Conservation (phyloP, 2,797 vertebrate species). For the Darevskia mixta region DNA sequence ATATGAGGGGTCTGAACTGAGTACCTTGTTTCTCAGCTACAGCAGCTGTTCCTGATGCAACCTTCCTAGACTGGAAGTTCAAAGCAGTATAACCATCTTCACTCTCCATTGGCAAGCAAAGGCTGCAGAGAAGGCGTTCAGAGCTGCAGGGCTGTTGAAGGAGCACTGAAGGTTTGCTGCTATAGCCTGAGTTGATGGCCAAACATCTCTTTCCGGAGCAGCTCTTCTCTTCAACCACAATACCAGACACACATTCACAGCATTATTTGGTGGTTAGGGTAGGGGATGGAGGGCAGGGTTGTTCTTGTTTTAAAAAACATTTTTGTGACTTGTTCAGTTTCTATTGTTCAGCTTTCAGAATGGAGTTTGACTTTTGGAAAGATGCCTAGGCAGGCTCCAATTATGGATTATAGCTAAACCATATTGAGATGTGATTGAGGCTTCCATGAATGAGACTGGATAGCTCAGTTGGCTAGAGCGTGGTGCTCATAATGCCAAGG, state of each 20-base stretch:
- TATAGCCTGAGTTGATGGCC: background rate
- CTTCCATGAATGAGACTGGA: background rate
- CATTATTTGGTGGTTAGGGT: background rate
- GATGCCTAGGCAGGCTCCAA: no score
- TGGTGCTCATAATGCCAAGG: no score
- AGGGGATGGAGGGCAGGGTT: no score
- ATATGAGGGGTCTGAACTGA: background rate
- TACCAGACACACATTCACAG: background rate
- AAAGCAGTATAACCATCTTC: background rate
- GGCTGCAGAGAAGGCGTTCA: background rate
- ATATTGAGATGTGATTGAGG: background rate
- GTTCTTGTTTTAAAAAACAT: background rate
- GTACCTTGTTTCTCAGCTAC: background rate
- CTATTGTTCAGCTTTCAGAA: no score
- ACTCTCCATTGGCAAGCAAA: background rate
- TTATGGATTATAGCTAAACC: background rate
- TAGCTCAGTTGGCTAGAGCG: no score
- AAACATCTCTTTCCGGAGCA: background rate
- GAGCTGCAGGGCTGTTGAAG: background rate
- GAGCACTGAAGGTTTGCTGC: no score
- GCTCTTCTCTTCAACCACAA: background rate
- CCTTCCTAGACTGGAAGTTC: background rate
- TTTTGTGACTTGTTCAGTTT: background rate
- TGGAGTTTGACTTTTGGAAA: background rate
- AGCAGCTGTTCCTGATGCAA: background rate